Evolutionary conservation across 2,888 invertebrate species (phyloP), one percentile per base, ranked within the genome.

Genomic region (Euclidia mi): DNA sequence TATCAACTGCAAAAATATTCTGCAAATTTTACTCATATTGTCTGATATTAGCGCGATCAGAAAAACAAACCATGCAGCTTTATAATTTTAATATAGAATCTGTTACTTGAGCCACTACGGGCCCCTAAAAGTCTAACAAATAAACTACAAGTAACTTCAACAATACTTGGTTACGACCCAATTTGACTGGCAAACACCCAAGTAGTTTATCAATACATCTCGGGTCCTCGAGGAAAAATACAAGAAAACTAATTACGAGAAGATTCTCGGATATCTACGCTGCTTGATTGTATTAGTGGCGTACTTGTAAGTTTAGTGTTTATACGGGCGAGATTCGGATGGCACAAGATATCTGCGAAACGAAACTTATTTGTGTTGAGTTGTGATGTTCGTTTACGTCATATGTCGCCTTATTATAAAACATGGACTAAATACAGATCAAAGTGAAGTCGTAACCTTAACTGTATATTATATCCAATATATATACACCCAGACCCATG

Each of bases 171-270:
- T 48, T 37, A 60, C 50, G 37, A 42, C 51, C 31, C 44, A 44
- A 46, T 75, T 71, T 71, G 57, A 71, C 63, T 75, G 60, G 76
- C 56, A n/a, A 31, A 20, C 35, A 48, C 31, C 67, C 76, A 75
- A 75, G 71, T 61, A 71, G 76, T 63, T 75, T 48, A 71, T 48
- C 68, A 56, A 60, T 75, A 60, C 45, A 58, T 53, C 48, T 66
- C 20, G 20, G n/a, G 20, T 32, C 51, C 53, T 29, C 34, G 32
- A 49, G 40, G 44, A 58, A 48, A 53, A 65, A 57, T 46, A 60
- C 32, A 55, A 53, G 35, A 31, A 58, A 70, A 57, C 47, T 55
- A 63, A 73, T 63, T 65, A 60, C 42, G 37, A 47, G 42, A 59
- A 64, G 42, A 55, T 53, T 51, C 17, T 45, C 37, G 37, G 41